A percentile compares a stretch with the other conserved stretches of the same genome.
Conservation (phyloP, 2,888 invertebrate genomes). For the Xestoiulus laeticollis region DNA sequence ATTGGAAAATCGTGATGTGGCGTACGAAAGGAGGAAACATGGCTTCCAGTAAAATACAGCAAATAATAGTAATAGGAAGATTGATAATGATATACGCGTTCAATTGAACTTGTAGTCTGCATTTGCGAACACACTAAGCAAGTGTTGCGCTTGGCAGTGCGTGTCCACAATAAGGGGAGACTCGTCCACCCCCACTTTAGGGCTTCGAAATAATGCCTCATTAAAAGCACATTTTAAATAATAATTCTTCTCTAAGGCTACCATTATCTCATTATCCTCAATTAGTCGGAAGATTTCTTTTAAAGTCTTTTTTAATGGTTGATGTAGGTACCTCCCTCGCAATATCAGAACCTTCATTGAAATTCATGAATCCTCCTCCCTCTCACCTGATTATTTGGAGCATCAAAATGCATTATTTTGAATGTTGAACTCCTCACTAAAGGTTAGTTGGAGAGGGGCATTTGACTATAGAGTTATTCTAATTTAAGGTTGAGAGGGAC, state of each 20-base stretch:
- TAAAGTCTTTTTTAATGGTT: not conserved
- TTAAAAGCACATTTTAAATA: constrained; percentile 27
- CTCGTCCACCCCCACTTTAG: not conserved
- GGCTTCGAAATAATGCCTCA: not conserved
- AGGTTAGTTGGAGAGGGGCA: not conserved
- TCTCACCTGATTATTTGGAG: not conserved
- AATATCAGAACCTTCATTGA: constrained; percentile 3
- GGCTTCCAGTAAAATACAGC: not conserved
- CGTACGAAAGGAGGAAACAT: not conserved
- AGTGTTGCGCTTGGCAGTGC: not conserved
- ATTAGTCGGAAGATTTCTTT: constrained; percentile 33
- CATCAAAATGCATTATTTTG: not conserved
- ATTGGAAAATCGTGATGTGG: not conserved
- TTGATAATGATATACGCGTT: not conserved
- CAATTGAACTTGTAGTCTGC: not conserved
- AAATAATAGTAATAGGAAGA: not conserved
- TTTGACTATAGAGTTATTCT: not conserved
- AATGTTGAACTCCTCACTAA: not conserved
- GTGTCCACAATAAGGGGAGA: not conserved
- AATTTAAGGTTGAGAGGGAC: not conserved
- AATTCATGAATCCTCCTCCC: not conserved
- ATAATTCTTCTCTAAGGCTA: constrained; percentile 6
- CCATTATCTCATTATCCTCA: constrained; percentile 33
- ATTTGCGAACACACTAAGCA: not conserved
- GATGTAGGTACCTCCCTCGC: constrained; percentile 7